phyloP scores from a whole-genome alignment of 2,113 vertebrate genomes.

The Murina feae region DNA sequence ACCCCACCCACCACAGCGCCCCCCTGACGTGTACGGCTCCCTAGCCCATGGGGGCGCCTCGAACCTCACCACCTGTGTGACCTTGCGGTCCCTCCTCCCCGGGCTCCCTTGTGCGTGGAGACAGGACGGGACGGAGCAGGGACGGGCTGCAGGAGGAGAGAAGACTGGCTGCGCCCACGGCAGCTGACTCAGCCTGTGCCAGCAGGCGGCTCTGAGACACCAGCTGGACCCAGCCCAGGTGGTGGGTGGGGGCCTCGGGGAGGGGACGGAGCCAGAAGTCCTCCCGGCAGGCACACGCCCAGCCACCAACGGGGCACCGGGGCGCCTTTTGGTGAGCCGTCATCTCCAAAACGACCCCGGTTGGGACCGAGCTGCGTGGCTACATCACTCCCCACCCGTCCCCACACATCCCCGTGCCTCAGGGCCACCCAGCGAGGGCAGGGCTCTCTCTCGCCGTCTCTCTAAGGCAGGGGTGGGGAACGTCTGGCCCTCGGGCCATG shows the following conservation, averaged over 20 bases:
- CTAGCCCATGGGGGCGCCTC: not conserved
- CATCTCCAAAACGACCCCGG: not conserved
- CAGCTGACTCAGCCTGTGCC: constrained; percentile 42
- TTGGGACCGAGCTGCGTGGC: not conserved
- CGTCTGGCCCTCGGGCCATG: no score
- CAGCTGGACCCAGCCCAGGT: constrained; percentile 12
- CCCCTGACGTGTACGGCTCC: not conserved
- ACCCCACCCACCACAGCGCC: no score
- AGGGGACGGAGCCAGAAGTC: not conserved
- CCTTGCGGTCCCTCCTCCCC: not conserved
- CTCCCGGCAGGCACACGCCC: not conserved
- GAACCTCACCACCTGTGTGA: not conserved
- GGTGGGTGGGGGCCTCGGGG: not conserved
- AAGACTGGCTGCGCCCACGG: not conserved
- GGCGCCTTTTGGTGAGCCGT: not conserved
- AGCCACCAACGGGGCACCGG: not conserved
- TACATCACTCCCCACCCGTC: no score
- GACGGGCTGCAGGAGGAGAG: not conserved
- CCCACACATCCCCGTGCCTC: not conserved
- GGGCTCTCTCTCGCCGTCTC: not conserved
- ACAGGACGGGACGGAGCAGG: not conserved
- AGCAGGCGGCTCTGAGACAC: constrained; percentile 8
- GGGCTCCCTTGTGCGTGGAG: not conserved
- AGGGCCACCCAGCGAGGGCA: not conserved
- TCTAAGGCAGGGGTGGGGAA: not conserved